Evolutionary conservation across 53 echinoderm and acorn worm species (phyloP).

Genomic region (Mesocentrotus franciscanus): DNA sequence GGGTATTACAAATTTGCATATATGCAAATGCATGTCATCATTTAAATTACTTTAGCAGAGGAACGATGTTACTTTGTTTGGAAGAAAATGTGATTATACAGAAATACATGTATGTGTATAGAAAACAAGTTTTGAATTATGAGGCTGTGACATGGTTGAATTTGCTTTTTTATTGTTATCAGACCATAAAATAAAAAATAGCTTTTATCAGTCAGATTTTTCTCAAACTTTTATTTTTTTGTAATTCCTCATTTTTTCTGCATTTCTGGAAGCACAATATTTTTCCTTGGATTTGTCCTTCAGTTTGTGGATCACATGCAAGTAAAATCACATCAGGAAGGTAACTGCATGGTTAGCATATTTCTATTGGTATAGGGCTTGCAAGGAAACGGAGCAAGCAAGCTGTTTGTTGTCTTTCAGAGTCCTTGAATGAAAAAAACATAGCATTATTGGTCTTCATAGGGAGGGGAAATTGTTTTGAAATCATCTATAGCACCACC

Average conservation of each 20-base stretch:
- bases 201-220: not conserved
- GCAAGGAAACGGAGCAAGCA: not conserved
- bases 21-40: too few relatives aligned
- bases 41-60: too few relatives aligned
- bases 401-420: conserved; percentile 10
- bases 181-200: not conserved
- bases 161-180: too few relatives aligned
- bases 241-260: not conserved
- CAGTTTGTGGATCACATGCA: not conserved
- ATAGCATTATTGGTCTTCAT: not conserved
- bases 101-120: too few relatives aligned
- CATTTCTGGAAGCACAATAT: not conserved
- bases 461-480: conserved; percentile 9
- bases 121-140: too few relatives aligned
- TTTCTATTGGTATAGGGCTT: not conserved
- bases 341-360: not conserved
- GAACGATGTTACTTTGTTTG: too few relatives aligned
- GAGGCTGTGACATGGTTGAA: too few relatives aligned
- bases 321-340: not conserved
- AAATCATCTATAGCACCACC: conserved; percentile 39
- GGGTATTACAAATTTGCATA: too few relatives aligned
- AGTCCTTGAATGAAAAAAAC: conserved; percentile 34
- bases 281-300: not conserved
- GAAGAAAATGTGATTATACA: too few relatives aligned
- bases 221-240: not conserved